Evolutionary conservation across 2,113 vertebrate genomes (phyloP).

Genomic region (Microcebus tavaratra): DNA sequence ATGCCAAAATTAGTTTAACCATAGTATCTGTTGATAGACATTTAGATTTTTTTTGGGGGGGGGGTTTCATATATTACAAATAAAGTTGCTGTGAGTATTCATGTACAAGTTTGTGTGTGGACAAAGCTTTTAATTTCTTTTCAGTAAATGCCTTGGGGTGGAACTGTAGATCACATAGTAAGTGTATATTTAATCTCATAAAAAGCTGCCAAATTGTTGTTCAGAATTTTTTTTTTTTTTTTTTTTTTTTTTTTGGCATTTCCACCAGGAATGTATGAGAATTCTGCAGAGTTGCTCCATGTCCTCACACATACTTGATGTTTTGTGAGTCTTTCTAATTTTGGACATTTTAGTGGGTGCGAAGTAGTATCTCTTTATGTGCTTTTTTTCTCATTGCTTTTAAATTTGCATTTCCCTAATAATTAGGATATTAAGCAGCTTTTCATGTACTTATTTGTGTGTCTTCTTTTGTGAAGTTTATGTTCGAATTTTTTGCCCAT

Average conservation of each 20-base stretch:
- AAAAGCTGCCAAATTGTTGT: not conserved
- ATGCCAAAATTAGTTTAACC: not conserved
- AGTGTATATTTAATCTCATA: not conserved
- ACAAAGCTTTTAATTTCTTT: not conserved
- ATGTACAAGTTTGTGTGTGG: not conserved
- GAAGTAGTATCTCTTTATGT: not conserved
- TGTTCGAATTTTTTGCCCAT: not conserved
- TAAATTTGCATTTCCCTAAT: not conserved
- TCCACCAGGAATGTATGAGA: not conserved
- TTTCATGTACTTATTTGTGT: not conserved
- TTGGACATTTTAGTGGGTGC: not conserved
- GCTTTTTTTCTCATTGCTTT: not conserved
- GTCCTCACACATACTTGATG: not conserved
- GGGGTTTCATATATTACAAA: not conserved
- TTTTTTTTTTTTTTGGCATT: not conserved
- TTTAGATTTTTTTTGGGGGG: not conserved
- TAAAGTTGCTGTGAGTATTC: not conserved
- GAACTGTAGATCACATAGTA: not conserved
- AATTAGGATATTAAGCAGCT: not conserved
- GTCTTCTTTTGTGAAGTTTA: not conserved
- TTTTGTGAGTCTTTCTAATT: not conserved
- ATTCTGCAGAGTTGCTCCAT: not conserved
- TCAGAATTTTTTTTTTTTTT: not conserved
- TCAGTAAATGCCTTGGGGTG: not conserved
- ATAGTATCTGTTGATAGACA: not conserved